Evolutionary conservation across 1,140 invertebrate genomes (phyloP).

Genomic region (Aporrectodea caliginosa): DNA sequence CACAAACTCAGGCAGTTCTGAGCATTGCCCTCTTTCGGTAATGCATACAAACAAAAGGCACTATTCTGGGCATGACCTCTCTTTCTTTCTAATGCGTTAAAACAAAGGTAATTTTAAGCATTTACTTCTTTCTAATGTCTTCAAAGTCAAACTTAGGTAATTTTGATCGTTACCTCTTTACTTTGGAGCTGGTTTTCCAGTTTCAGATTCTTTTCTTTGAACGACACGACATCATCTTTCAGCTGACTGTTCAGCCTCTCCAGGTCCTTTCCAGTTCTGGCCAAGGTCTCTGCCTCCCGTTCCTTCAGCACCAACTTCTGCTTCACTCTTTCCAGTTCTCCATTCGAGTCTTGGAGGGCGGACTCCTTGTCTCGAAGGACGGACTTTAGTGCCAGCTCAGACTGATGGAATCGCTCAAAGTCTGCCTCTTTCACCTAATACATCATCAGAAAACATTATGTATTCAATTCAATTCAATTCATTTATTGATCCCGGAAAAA

Average conservation of each 20-base stretch:
- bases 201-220: background rate
- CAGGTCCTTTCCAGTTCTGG: background rate
- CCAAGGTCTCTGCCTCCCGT: background rate
- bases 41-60: no score
- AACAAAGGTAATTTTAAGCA: no score
- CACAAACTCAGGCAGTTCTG: no score
- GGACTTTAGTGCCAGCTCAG: background rate
- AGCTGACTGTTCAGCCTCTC: background rate
- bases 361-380: background rate
- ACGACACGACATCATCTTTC: background rate
- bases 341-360: background rate
- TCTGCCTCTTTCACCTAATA: background rate
- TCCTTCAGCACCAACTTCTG: background rate
- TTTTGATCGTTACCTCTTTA: no score
- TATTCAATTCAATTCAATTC: no score
- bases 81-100: no score
- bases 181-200: background rate
- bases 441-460: no score
- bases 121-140: no score
- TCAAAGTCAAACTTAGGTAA: no score
- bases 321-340: background rate
- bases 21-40: no score
- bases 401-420: background rate
- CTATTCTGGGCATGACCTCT: no score
- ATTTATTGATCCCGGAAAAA: no score